Conservation (phyloP, 1,140 invertebrate species). For the Pseudomyrmex dendroicus region DNA sequence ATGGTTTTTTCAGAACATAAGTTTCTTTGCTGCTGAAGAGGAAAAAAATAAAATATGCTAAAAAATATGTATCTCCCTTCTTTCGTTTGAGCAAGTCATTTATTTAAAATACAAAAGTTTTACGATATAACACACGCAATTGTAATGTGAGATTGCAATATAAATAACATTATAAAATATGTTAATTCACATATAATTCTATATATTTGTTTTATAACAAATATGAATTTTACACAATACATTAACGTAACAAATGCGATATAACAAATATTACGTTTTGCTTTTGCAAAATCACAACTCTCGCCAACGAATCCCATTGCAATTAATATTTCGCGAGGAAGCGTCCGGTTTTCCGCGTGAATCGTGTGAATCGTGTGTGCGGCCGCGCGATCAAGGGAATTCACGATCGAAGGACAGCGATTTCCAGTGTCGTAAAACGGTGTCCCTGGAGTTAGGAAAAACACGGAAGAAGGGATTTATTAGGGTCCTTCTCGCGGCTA, state of each 20-base stretch:
- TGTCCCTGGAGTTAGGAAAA: slow-evolving; percentile 61
- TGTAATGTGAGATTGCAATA: too few relatives aligned
- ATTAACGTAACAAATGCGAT: slow-evolving; percentile 14
- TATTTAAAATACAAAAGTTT: too few relatives aligned
- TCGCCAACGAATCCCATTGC: neutral
- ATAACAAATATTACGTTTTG: slow-evolving; percentile 3
- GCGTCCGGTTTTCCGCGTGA: neutral
- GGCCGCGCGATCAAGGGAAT: slow-evolving; percentile 32
- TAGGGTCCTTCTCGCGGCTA: slow-evolving; percentile 55
- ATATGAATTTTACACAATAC: neutral
- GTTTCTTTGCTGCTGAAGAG: too few relatives aligned
- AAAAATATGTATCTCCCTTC: too few relatives aligned
- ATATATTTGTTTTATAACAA: neutral
- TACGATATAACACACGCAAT: too few relatives aligned
- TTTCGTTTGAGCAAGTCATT: too few relatives aligned
- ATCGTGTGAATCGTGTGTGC: neutral
- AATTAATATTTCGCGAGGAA: slow-evolving; percentile 15
- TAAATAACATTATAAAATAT: neutral
- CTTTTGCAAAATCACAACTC: neutral
- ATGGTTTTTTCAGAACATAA: neutral
- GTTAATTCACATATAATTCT: neutral
- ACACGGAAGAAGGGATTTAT: slow-evolving; percentile 74
- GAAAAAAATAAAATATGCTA: too few relatives aligned
- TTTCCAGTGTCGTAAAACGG: slow-evolving; percentile 60
- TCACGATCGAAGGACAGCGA: slow-evolving; percentile 44